phyloP scores from a whole-genome alignment of 2,113 vertebrate genomes.

The Rhodinocichla rosea region DNA sequence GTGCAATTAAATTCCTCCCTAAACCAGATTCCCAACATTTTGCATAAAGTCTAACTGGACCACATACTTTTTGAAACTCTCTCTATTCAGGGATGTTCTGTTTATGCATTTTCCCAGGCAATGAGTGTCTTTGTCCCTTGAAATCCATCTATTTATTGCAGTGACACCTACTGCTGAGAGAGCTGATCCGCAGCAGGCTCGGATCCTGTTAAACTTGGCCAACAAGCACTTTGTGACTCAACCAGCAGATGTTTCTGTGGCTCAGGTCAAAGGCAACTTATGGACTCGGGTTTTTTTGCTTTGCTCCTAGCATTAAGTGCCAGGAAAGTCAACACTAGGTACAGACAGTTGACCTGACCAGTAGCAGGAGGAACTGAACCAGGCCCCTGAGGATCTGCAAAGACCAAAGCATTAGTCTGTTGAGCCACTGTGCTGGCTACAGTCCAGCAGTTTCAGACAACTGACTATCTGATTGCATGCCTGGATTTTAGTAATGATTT shows the following conservation, averaged over 20 bases:
- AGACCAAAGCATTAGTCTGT: slow-evolving; percentile 30
- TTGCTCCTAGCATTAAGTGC: slow-evolving; percentile 42
- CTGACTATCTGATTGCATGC: slow-evolving; percentile 21
- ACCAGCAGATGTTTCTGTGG: slow-evolving; percentile 60
- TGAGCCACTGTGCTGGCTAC: slow-evolving; percentile 47
- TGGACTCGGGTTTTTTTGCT: slow-evolving; percentile 15
- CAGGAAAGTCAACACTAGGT: slow-evolving; percentile 43
- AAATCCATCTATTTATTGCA: slow-evolving; percentile 65
- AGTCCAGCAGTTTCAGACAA: slow-evolving; percentile 44
- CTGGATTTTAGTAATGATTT: slow-evolving; percentile 49
- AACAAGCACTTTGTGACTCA: slow-evolving; percentile 49
- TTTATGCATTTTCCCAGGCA: slow-evolving; percentile 37
- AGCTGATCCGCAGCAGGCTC: slow-evolving; percentile 66
- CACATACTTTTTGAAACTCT: background rate
- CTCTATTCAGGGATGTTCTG: background rate
- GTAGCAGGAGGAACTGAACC: slow-evolving; percentile 41
- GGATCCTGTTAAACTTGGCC: slow-evolving; percentile 59
- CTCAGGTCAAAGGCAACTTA: slow-evolving; percentile 58
- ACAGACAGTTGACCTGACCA: slow-evolving; percentile 44
- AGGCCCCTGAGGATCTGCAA: slow-evolving; percentile 27
- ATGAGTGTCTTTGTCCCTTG: slow-evolving; percentile 42
- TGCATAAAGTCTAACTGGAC: background rate
- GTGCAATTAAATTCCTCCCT: background rate
- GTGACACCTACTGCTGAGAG: slow-evolving; percentile 65
- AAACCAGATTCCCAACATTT: background rate